Evolutionary conservation across 2,888 invertebrate species (phyloP).

Genomic region (Anoncus sp.): DNA sequence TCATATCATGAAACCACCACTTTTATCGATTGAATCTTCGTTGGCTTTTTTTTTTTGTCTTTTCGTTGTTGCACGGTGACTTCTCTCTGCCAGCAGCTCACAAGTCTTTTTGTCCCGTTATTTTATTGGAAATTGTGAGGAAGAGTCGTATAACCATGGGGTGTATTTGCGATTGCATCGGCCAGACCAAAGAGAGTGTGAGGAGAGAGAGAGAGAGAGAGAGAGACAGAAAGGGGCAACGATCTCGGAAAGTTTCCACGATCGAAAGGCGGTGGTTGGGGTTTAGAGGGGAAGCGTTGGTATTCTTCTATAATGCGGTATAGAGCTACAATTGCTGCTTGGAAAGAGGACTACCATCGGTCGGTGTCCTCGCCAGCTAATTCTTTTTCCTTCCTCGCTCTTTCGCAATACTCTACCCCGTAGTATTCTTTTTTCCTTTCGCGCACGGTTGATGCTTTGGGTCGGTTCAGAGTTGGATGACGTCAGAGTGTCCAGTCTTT

Average conservation of each 20-base stretch:
- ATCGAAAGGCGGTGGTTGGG: conserved; percentile 59
- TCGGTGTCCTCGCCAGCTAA: conserved; percentile 72
- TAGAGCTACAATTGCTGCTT: conserved; percentile 30
- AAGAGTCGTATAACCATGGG: conserved; percentile 59
- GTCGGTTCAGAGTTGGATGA: conserved; percentile 66
- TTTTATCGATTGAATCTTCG: conserved; percentile 42
- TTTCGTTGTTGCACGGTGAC: conserved; percentile 27
- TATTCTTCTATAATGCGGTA: conserved; percentile 48
- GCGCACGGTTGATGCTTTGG: conserved; percentile 45
- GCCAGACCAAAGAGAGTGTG: conserved; percentile 29
- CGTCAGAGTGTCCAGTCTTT: conserved; percentile 79
- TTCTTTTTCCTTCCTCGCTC: conserved; percentile 72
- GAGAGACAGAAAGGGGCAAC: conserved; percentile 52
- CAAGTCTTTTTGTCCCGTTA: conserved; percentile 56
- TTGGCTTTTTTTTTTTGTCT: conserved; percentile 31
- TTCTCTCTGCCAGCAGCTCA: conserved; percentile 28
- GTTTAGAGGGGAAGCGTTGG: conserved; percentile 27
- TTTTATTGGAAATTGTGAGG: conserved; percentile 60
- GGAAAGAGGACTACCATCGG: conserved; percentile 60
- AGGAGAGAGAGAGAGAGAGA: conserved; percentile 22
- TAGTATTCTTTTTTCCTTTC: conserved; percentile 45
- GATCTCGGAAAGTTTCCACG: conserved; percentile 69
- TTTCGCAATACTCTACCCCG: conserved; percentile 46
- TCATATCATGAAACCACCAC: conserved; percentile 39
- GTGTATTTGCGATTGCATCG: conserved; percentile 56